Base-by-base conservation (phyloP, 1,140 invertebrate genomes). In the Globodera rostochiensis region DNA sequence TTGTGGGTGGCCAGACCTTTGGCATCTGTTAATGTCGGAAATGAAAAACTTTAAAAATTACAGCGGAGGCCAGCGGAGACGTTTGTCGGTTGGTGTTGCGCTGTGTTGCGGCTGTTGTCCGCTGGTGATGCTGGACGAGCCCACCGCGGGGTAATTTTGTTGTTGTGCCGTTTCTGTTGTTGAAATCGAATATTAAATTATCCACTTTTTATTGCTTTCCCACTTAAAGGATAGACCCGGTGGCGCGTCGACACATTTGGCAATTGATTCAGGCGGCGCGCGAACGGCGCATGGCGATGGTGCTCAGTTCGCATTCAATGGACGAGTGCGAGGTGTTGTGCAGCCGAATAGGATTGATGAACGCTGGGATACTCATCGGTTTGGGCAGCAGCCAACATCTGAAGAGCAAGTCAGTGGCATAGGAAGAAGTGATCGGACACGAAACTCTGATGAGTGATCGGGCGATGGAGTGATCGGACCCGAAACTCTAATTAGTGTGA, bases 341-440 rank as follows among this genome's bases (percentile, higher is more conserved):
- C 66, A 94, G 94, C 57, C 90, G 94, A 74, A 90, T 96, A 74
- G 94, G 94, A 45, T 94, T 96, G 70, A 95, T 96, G 94, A 94
- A 95, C 1, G 93, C 93, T 88, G 95, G 95, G 0, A 91, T 93
- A 77, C 92, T 95, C 80, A 92, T 92, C 78, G 94, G 94, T 82
- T 91, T 94, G 70, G 94, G 93, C 9, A 92, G 92, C 46, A 92
- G 93, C 92, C 92, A 93, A 73, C 92, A 93, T 82, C 91, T 95
- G 13, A 94, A 94, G 84, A 85, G 82, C 81, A 74, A 85, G 83
- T 84, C 15, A 60, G 74, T 0, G 77, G 19, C 73, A 79, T 53
- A 19, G 46, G 19, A 47, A 25, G 45, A 4, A 50, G n/a, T 19
- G 47, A 64, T 57, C 77, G 19, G 57, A 60, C 50, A 1, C 50